Evolutionary conservation across 2,888 invertebrate species (phyloP).

Genomic region (Leptothorax acervorum): DNA sequence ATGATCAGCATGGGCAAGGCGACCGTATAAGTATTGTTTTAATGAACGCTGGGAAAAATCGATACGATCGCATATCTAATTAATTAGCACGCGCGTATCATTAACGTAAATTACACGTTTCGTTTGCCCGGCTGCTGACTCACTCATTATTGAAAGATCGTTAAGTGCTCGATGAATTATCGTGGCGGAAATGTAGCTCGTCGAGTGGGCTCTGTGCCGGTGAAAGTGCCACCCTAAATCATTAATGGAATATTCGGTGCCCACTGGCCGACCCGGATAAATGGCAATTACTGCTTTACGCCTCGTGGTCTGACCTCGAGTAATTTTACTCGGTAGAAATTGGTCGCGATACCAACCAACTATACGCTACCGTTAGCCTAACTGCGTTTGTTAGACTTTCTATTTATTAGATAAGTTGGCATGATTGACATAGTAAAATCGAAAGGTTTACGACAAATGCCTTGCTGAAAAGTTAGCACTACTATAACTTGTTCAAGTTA

Average conservation of each 20-base stretch:
- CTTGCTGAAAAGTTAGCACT: background rate
- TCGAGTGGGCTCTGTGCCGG: slow-evolving; percentile 66
- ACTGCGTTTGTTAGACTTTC: slow-evolving; percentile 49
- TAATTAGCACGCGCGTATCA: slow-evolving; percentile 66
- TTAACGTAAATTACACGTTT: slow-evolving; percentile 75
- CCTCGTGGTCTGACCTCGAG: slow-evolving; percentile 73
- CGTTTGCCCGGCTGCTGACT: slow-evolving; percentile 70
- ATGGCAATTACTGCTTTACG: slow-evolving; percentile 77
- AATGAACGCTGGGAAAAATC: slow-evolving; percentile 54
- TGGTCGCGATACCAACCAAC: slow-evolving; percentile 68
- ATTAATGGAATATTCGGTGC: slow-evolving; percentile 76
- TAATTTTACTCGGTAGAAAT: slow-evolving; percentile 74
- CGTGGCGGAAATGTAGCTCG: slow-evolving; percentile 73
- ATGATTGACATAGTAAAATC: background rate
- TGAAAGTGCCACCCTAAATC: slow-evolving; percentile 75
- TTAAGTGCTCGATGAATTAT: slow-evolving; percentile 74
- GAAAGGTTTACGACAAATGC: background rate
- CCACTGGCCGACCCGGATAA: slow-evolving; percentile 72
- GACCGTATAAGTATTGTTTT: slow-evolving; percentile 31
- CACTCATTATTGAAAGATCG: slow-evolving; percentile 75
- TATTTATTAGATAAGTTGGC: slow-evolving; percentile 36
- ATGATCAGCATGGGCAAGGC: background rate
- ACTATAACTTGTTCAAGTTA: background rate
- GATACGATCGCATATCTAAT: slow-evolving; percentile 63
- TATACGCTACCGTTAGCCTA: slow-evolving; percentile 39